Evolutionary conservation across 2,888 invertebrate species (phyloP).

Genomic region (Nemotelus pantherinus): DNA sequence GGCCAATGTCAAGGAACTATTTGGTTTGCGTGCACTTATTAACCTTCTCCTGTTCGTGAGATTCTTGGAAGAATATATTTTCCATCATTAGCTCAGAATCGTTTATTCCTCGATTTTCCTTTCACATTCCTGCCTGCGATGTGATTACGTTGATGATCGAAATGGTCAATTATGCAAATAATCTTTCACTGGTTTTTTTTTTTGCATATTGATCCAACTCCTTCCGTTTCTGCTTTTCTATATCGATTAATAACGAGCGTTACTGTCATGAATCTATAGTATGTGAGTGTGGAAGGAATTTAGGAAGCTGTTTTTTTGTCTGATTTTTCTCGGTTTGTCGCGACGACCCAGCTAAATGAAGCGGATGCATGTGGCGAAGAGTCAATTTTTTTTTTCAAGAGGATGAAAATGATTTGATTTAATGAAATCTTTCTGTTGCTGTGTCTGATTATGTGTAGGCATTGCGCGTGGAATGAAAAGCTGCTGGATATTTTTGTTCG

Average conservation of each 20-base stretch:
- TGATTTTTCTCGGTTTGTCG: conserved; percentile 16
- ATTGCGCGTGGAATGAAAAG: neutral
- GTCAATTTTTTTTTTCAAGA: neutral
- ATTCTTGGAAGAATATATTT: neutral
- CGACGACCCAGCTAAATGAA: conserved; percentile 3
- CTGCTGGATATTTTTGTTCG: neutral
- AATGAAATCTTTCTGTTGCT: neutral
- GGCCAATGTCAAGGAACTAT: conserved; percentile 22
- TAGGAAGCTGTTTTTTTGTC: neutral
- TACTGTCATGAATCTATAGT: neutral
- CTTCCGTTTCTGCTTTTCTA: no score
- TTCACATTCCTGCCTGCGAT: neutral
- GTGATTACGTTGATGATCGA: conserved; percentile 24
- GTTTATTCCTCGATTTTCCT: conserved; percentile 1
- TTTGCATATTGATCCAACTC: neutral
- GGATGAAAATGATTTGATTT: conserved; percentile 15
- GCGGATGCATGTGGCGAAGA: conserved; percentile 33
- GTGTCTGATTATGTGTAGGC: neutral
- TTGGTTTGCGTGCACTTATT: neutral
- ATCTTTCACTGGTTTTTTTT: conserved; percentile 19
- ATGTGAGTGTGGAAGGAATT: neutral
- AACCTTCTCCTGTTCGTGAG: neutral
- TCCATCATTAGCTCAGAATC: neutral
- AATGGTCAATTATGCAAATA: conserved; percentile 28
- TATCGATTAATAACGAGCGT: neutral